Evolutionary conservation across 2,113 vertebrate genomes (phyloP).

Genomic region (Ifrita kowaldi): DNA sequence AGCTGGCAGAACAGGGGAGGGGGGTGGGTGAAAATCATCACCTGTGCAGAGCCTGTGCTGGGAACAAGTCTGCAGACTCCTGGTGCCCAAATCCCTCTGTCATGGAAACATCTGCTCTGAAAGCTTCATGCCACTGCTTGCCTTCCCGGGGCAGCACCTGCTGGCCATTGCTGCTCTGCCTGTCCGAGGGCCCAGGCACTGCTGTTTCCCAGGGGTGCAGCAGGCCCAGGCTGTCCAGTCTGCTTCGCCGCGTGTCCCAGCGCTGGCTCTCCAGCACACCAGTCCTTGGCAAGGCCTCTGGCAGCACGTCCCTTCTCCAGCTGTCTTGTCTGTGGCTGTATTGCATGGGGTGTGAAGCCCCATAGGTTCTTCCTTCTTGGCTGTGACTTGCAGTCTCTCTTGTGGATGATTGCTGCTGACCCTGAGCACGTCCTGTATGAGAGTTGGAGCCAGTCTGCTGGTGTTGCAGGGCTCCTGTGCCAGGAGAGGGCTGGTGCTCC

Average conservation of each 20-base stretch:
- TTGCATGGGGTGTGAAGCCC: background rate
- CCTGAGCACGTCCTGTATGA: background rate
- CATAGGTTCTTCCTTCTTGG: background rate
- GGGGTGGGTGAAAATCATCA: background rate
- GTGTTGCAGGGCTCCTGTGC: background rate
- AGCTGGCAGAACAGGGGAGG: background rate
- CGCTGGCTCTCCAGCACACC: background rate
- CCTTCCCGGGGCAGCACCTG: background rate
- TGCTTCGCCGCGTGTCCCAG: background rate
- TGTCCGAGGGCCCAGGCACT: background rate
- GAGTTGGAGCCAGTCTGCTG: background rate
- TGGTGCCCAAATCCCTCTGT: background rate
- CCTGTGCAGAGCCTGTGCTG: slow-evolving; percentile 26
- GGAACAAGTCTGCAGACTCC: background rate
- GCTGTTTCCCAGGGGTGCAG: background rate
- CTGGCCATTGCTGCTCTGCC: background rate
- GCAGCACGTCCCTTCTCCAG: background rate
- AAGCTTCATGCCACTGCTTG: background rate
- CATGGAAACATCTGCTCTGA: background rate
- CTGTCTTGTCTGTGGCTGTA: background rate
- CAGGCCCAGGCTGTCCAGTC: background rate
- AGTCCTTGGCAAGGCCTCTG: background rate
- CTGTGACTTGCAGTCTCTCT: background rate
- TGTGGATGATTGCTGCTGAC: background rate
- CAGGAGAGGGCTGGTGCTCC: background rate